phyloP scores from a whole-genome alignment of 2,888 invertebrate species.

The Kryphioiulus occultus region DNA sequence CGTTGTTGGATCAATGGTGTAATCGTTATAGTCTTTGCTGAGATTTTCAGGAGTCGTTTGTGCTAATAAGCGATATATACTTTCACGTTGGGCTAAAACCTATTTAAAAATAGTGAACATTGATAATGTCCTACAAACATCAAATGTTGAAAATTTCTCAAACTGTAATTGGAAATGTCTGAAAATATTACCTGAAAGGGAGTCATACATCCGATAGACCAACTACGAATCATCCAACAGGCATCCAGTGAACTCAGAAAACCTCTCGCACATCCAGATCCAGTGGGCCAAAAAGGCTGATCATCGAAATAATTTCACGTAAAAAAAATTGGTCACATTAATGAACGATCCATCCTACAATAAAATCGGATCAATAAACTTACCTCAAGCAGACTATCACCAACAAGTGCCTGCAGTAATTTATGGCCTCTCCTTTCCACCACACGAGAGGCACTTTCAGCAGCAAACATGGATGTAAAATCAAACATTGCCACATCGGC shows the following conservation, averaged over 20 bases:
- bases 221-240: conserved; percentile 90
- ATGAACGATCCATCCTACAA: neutral
- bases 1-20: conserved; percentile 85
- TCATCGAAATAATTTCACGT: neutral
- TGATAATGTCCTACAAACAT: neutral
- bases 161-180: neutral
- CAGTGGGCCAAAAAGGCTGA: conserved; percentile 97
- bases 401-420: conserved; percentile 88
- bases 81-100: conserved; percentile 93
- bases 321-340: conserved; percentile 22
- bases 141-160: neutral
- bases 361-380: conserved; percentile 7
- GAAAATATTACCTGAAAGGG: conserved; percentile 69
- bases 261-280: conserved; percentile 96
- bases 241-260: conserved; percentile 96
- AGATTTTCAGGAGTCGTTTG: conserved; percentile 98
- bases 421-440: conserved; percentile 77
- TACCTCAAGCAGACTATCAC: conserved; percentile 91
- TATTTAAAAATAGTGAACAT: conserved; percentile 53
- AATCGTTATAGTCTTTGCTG: conserved; percentile 77
- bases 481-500: conserved; percentile 99
- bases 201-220: conserved; percentile 74
- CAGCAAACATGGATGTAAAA: conserved; percentile 98
- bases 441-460: conserved; percentile 91
- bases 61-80: conserved; percentile 84